Evolutionary conservation across 2,888 invertebrate species (phyloP), one percentile per base, ranked within the genome.

Genomic region (Eugnorisma glareosa): DNA sequence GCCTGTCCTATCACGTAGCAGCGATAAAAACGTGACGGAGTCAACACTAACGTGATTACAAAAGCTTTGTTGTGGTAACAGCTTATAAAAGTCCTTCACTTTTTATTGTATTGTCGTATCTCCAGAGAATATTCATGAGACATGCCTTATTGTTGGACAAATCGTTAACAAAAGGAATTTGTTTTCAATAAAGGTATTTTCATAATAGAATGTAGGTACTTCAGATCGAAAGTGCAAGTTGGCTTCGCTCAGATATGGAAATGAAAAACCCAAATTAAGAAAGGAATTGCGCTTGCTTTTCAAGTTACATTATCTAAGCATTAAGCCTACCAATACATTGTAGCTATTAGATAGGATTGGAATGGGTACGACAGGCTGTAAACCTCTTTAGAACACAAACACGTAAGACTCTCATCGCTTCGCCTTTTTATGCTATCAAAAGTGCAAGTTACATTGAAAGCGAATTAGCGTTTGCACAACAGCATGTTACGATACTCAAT

Each of bases 21-120:
- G 67, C 77, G 78, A 89, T 89, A 90, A 90, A 90, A 87, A 83
- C 84, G 86, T 85, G 85, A 88, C 82, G 74, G 77, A 83, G 63
- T 81, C 73, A 77, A 77, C 73, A 68, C 82, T 78, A 77, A 83
- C 84, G 82, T 79, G 88, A 83, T 86, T 75, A 86, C 83, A 82
- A 85, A 87, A 73, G 86, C 75, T 81, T 79, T 83, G 74, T 82
- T 81, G 78, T 64, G 84, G 76, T 75, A 77, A 86, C 75, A 77
- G 63, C 76, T 77, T 78, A 81, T 68, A 79, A 81, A 82, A 81
- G 67, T 67, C 69, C 69, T 73, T 68, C 21, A 57, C 40, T 66
- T 84, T 69, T 75, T 69, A 77, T 77, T 86, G 74, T 84, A 74
- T 68, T 79, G 61, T 86, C 68, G 67, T 82, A 63, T 63, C 31